phyloP scores from a whole-genome alignment of 2,797 vertebrate species.

The Odontamblyopus rebecca region DNA sequence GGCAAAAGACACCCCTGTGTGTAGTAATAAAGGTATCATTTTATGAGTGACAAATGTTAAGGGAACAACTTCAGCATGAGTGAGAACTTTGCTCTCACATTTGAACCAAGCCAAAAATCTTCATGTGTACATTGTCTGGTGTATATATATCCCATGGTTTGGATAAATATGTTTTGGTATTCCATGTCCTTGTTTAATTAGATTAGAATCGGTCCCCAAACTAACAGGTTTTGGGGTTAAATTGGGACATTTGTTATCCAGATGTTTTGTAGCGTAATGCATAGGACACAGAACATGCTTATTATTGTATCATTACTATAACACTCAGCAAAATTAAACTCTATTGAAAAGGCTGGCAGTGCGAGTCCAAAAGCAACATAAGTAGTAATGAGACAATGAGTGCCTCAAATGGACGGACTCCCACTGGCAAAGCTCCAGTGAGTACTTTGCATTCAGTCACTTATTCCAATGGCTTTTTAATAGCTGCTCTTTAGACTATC shows the following conservation, averaged over 20 bases:
- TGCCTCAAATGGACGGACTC: conserved; percentile 64
- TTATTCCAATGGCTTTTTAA: conserved; percentile 55
- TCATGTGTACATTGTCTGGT: not conserved
- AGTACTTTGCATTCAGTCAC: conserved; percentile 78
- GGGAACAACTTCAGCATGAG: conserved; percentile 28
- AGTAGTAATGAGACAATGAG: conserved; percentile 60
- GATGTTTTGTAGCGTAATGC: not conserved
- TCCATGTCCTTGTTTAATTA: not conserved
- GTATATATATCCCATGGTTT: not conserved
- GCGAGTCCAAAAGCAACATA: conserved; percentile 40
- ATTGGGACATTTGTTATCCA: not conserved
- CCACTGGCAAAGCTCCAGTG: conserved; percentile 71
- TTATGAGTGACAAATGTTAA: conserved; percentile 54
- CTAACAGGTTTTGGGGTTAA: not conserved
- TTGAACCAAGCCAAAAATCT: not conserved
- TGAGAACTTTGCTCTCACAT: conserved; percentile 19
- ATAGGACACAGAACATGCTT: not conserved
- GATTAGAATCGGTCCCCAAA: not conserved
- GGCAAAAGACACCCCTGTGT: conserved; percentile 41
- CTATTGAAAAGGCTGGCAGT: conserved; percentile 2
- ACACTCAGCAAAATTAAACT: conserved; percentile 20
- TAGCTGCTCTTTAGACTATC: conserved; percentile 36
- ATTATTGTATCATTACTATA: conserved; percentile 6
- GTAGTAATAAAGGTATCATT: conserved; percentile 33
- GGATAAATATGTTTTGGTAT: not conserved